A percentile compares a stretch with the other conserved stretches of the same genome.
Evolutionary conservation across 2,888 invertebrate species (phyloP).

Genomic region (Folsomia candida): DNA sequence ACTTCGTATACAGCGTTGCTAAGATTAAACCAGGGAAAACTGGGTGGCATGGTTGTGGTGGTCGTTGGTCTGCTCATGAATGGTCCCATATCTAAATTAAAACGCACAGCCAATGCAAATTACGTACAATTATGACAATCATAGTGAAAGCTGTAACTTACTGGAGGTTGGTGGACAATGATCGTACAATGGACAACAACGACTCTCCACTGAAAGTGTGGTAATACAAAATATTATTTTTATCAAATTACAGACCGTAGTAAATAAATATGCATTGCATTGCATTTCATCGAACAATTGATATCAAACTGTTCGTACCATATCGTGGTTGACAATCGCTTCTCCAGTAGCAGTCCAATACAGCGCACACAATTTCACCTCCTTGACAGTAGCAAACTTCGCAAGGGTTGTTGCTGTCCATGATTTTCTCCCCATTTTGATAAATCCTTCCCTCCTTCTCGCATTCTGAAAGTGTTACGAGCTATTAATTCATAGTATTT

Average conservation of each 20-base stretch:
- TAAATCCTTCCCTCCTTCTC: constrained; percentile 71
- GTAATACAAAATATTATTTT: no score
- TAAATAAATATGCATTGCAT: no score
- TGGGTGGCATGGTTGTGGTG: constrained; percentile 20
- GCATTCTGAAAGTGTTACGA: constrained; percentile 69
- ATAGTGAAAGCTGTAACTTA: constrained; percentile 29
- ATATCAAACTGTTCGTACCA: no score
- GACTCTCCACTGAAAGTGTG: no score
- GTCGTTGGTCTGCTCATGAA: constrained; percentile 13
- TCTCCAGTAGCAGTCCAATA: constrained; percentile 72
- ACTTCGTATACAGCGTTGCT: constrained; percentile 17
- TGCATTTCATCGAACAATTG: no score
- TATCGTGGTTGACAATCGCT: constrained; percentile 72
- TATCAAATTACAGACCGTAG: no score
- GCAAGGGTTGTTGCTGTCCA: constrained; percentile 70
- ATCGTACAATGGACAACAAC: constrained; percentile 78
- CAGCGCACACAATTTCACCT: constrained; percentile 73
- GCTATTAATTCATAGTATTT: no score
- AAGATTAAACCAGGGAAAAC: constrained; percentile 18
- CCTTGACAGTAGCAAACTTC: constrained; percentile 78
- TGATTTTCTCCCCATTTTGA: constrained; percentile 72
- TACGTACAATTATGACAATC: background rate
- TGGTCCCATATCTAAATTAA: constrained; percentile 16
- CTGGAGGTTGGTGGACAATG: constrained; percentile 65
- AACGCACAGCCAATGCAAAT: background rate